Evolutionary conservation across 1,140 invertebrate genomes (phyloP).

Genomic region (Steinernema feltiae): DNA sequence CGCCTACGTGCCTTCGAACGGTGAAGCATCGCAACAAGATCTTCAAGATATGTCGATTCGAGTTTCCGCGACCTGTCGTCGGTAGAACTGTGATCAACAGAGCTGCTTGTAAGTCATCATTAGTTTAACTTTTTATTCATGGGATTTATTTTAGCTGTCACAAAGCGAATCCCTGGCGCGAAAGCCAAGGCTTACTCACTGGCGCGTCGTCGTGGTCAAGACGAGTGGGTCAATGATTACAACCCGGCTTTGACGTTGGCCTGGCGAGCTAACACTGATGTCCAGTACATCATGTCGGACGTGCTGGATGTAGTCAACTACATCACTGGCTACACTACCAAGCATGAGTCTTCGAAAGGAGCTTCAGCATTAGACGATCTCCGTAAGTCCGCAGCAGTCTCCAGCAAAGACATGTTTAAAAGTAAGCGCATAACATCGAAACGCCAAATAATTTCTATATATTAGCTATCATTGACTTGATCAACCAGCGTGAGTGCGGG

Average conservation of each 20-base stretch:
- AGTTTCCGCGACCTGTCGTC: neutral
- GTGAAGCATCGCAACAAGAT: neutral
- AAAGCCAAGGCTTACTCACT: neutral
- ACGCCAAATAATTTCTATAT: too few relatives aligned
- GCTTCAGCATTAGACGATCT: neutral
- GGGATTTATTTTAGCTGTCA: neutral
- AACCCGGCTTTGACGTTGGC: neutral
- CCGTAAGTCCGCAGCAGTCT: neutral
- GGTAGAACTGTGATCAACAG: neutral
- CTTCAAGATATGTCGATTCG: neutral
- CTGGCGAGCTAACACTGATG: neutral
- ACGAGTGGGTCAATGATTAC: neutral
- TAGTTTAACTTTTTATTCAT: too few relatives aligned
- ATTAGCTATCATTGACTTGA: too few relatives aligned
- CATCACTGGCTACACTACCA: conserved; percentile 16
- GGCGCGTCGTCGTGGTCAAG: neutral
- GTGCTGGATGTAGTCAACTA: neutral
- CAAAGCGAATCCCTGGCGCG: too few relatives aligned
- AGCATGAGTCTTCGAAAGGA: neutral
- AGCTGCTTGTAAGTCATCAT: neutral
- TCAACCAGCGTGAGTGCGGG: neutral
- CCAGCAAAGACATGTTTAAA: neutral
- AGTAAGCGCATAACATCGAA: neutral
- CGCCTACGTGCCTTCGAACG: neutral
- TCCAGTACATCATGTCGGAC: conserved; percentile 1